Evolutionary conservation across 2,888 invertebrate species (phyloP).

Genomic region (Ecdyonurus torrentis): DNA sequence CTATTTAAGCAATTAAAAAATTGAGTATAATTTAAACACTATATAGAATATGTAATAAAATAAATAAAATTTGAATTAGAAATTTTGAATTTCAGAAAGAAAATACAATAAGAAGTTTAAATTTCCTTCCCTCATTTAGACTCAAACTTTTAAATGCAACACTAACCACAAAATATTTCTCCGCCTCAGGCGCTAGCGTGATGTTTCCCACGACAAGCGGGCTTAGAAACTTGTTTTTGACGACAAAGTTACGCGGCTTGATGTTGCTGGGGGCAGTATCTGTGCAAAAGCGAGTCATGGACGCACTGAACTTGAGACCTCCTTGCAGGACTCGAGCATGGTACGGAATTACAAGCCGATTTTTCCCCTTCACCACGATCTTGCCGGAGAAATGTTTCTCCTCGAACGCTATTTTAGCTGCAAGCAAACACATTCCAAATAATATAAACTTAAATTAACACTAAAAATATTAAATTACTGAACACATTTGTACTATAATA

Average conservation of each 20-base stretch:
- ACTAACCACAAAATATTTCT: constrained; percentile 41
- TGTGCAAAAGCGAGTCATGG: constrained; percentile 31
- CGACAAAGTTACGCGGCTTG: constrained; percentile 34
- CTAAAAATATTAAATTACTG: too few relatives aligned
- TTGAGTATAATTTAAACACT: constrained; percentile 5
- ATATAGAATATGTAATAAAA: background rate
- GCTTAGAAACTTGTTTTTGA: constrained; percentile 55
- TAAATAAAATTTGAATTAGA: background rate
- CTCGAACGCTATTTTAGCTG: constrained; percentile 39
- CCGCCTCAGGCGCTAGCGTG: constrained; percentile 41
- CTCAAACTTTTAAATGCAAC: too few relatives aligned
- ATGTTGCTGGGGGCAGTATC: constrained; percentile 16
- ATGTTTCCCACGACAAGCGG: constrained; percentile 57
- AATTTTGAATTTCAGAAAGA: background rate
- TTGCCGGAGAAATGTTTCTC: constrained; percentile 37
- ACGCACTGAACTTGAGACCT: constrained; percentile 36
- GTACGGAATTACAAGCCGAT: constrained; percentile 43
- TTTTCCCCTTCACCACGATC: constrained; percentile 31
- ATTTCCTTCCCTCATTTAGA: too few relatives aligned
- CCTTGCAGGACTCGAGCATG: constrained; percentile 39
- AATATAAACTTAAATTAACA: too few relatives aligned
- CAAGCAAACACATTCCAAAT: too few relatives aligned
- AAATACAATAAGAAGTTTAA: constrained; percentile 1
- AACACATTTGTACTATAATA: too few relatives aligned
- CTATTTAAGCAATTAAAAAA: constrained; percentile 8